Conservation (phyloP, 2,113 vertebrate species). For the Pterophyllum scalare region DNA sequence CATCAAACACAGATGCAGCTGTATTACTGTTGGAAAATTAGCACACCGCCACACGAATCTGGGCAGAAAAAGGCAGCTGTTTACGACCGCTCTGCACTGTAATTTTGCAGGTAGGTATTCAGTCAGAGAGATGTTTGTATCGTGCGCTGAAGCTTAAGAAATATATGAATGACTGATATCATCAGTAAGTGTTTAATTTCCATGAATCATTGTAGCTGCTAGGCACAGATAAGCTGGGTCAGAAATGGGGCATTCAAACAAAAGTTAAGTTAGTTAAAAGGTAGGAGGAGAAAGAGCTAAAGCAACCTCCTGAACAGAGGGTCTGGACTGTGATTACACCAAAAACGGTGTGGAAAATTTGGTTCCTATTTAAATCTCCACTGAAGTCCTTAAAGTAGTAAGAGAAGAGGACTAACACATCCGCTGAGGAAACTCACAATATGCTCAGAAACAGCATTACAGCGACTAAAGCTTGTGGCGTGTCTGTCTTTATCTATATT, state of each 20-base stretch:
- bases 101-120: constrained; percentile 47
- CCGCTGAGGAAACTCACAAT: neutral
- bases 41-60: constrained; percentile 28
- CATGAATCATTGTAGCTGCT: constrained; percentile 45
- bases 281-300: neutral
- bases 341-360: neutral
- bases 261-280: constrained; percentile 23
- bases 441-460: neutral
- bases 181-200: constrained; percentile 46
- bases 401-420: neutral
- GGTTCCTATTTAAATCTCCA: neutral
- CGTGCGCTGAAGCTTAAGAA: neutral
- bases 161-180: constrained; percentile 18
- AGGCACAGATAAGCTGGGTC: constrained; percentile 13
- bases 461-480: neutral
- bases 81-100: constrained; percentile 27
- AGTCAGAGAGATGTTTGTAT: constrained; percentile 20
- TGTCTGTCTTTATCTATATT: neutral
- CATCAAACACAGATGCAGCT: constrained; percentile 56
- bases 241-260: constrained; percentile 4
- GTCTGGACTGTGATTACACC: neutral
- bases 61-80: neutral
- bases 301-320: neutral
- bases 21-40: constrained; percentile 55
- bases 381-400: neutral